These are phyloP conservation scores for Drosophila putrida DNA, from an alignment of 2,888 invertebrate genomes.

Conservation along the genomic window DNA sequence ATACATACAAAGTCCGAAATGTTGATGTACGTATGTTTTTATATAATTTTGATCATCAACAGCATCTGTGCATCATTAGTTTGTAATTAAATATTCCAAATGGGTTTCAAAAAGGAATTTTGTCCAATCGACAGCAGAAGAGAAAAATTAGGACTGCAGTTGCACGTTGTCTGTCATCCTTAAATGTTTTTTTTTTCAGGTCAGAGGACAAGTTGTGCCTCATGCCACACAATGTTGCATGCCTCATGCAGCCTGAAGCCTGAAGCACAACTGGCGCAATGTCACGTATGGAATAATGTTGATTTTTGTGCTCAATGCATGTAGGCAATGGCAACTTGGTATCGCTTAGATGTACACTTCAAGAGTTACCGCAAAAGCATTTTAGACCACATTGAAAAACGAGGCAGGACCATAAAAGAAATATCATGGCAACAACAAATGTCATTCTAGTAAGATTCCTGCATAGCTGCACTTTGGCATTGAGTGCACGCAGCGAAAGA, in stretches of 20 bases:
- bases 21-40: too few relatives aligned
- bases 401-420: slow-evolving; percentile 32
- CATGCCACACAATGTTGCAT: too few relatives aligned
- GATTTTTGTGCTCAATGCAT: slow-evolving; percentile 48
- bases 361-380: slow-evolving; percentile 20
- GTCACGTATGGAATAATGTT: slow-evolving; percentile 58
- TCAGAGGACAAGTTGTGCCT: slow-evolving; percentile 30
- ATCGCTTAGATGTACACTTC: slow-evolving; percentile 15
- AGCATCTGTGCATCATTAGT: slow-evolving; percentile 26
- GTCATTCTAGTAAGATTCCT: slow-evolving; percentile 27
- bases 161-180: slow-evolving; percentile 19
- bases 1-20: too few relatives aligned
- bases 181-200: slow-evolving; percentile 33
- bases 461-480: slow-evolving; percentile 42
- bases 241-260: slow-evolving; percentile 17
- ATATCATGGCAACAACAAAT: slow-evolving; percentile 40
- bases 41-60: not conserved
- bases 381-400: slow-evolving; percentile 46
- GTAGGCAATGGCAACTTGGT: slow-evolving; percentile 18
- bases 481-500: slow-evolving; percentile 17
- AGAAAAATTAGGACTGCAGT: slow-evolving; percentile 9
- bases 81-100: slow-evolving; percentile 44
- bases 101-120: slow-evolving; percentile 35
- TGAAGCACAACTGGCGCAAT: slow-evolving; percentile 37
- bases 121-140: slow-evolving; percentile 29